Evolutionary conservation across 2,888 invertebrate species (phyloP), one percentile per base, ranked within the genome.

Genomic region (Habrosyne pyritoides): DNA sequence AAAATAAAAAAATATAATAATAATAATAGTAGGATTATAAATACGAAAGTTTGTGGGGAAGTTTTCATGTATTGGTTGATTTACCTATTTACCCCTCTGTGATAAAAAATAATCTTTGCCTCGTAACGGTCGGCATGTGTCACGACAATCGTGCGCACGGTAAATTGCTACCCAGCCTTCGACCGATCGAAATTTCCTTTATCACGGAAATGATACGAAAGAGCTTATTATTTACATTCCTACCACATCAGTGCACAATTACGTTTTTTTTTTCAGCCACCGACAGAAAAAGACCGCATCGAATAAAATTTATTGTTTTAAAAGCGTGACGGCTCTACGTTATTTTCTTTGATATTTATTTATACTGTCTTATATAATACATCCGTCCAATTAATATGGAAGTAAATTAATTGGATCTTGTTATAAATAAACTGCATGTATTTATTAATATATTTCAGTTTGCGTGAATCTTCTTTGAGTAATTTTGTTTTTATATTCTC

Each of bases 131-230:
- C 52, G 48, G 54, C 50, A 50, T 30, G 50, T 56, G 51, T 54
- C 65, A 60, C 65, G 65, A 52, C 48, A 49, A 47, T 55, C 49
- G 56, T 60, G 59, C 54, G 50, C 57, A 52, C 54, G 26, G 55
- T 26, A 63, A 64, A 68, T 61, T 52, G 55, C 52, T 51, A 47
- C 14, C 22, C 14, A 49, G 46, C 26, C 33, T 47, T 5, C 48
- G 24, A 24, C 18, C 36, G 36, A 49, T 24, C 47, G 48, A 47
- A 33, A 24, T 33, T 49, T 53, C 48, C 49, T 24, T 53, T 49
- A 18, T n/a, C 42, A 30, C 22, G 33, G 33, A 49, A 48, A 48
- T 62, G 60, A 56, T 8, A 58, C 54, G 47, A 63, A 55, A 49
- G 33, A 21, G 57, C n/a, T n/a, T n/a, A 22, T 26, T 50, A 50